phyloP scores from a whole-genome alignment of 2,797 vertebrate species.

The Okamejei kenojei region DNA sequence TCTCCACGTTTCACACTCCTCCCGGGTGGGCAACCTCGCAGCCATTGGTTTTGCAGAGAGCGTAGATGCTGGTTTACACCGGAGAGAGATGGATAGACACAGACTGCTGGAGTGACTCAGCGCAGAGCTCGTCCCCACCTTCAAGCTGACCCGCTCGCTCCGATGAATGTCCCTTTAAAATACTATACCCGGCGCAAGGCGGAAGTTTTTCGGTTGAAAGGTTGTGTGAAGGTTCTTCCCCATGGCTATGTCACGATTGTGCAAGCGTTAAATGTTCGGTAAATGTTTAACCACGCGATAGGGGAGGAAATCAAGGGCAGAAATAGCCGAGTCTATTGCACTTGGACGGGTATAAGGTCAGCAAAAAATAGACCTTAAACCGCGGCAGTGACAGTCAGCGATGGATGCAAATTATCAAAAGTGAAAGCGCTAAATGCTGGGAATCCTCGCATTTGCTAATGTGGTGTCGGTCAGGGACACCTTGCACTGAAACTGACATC shows the following conservation, averaged over 20 bases:
- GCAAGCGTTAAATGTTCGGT: not conserved
- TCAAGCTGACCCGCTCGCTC: not conserved
- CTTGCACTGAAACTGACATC: not conserved
- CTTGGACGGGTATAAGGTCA: not conserved
- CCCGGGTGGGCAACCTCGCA: slow-evolving; percentile 67
- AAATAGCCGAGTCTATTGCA: not conserved
- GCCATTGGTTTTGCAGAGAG: slow-evolving; percentile 45
- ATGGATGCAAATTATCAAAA: not conserved
- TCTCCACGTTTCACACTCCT: slow-evolving; percentile 71
- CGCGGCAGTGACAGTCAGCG: not conserved
- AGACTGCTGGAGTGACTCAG: no score
- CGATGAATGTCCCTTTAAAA: not conserved
- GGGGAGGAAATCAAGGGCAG: not conserved
- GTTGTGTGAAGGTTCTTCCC: not conserved
- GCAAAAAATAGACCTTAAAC: not conserved
- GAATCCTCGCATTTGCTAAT: no score
- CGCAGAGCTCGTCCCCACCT: not conserved
- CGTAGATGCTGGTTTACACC: no score
- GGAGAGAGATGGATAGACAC: no score
- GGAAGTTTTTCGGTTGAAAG: not conserved
- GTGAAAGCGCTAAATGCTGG: no score
- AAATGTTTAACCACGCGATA: not conserved
- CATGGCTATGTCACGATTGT: not conserved
- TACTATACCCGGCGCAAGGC: not conserved
- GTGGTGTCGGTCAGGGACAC: not conserved